Conservation (phyloP, 2,113 vertebrate genomes). For the Esox niger region DNA sequence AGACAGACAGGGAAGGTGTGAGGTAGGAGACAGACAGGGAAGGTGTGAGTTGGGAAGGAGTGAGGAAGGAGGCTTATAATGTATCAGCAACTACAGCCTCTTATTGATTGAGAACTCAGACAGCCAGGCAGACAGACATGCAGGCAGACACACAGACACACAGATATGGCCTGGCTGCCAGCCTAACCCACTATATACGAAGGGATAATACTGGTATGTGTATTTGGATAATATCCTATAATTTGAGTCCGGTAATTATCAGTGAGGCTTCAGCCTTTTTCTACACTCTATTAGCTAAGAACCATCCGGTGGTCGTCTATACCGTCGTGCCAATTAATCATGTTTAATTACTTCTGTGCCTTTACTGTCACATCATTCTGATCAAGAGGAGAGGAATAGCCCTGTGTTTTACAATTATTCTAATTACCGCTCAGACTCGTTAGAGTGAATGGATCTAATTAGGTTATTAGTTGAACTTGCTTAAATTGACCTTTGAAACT, state of each 20-base stretch:
- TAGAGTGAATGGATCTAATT: constrained; percentile 37
- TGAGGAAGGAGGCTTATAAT: no score
- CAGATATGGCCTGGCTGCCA: background rate
- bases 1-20: no score
- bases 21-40: no score
- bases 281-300: constrained; percentile 57
- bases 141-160: constrained; percentile 5
- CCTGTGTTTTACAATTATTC: constrained; percentile 47
- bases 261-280: constrained; percentile 48
- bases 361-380: constrained; percentile 55
- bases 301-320: constrained; percentile 41
- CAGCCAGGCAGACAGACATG: constrained; percentile 4
- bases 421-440: constrained; percentile 20
- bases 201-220: no score
- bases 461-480: constrained; percentile 36
- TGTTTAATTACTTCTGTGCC: constrained; percentile 60
- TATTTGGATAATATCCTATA: background rate
- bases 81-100: no score
- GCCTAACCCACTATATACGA: no score
- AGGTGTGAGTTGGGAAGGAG: background rate
- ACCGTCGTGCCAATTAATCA: constrained; percentile 57
- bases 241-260: constrained; percentile 21
- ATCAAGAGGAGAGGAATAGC: constrained; percentile 45
- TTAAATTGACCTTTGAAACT: constrained; percentile 25
- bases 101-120: no score